Evolutionary conservation across 2,113 vertebrate species (phyloP), one percentile per base, ranked within the genome.

Genomic region (Hucho hucho): DNA sequence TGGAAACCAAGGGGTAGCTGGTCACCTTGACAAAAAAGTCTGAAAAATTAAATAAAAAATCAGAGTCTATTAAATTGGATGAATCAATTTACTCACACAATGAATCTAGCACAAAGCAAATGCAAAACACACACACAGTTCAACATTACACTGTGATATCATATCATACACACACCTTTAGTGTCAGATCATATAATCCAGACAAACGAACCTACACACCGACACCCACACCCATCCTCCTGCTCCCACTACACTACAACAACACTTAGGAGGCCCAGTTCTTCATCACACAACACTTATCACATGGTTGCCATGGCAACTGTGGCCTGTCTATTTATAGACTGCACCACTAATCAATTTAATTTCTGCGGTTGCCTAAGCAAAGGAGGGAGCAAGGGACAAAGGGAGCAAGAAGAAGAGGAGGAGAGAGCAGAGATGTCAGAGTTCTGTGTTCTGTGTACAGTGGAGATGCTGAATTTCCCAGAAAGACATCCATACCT

Each of bases 271-370:
- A 73, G 4, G 67, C 79, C 73, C 69, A 76, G 86, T 77, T 76
- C 83, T 83, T 87, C 80, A 83, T 81, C 82, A 85, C 79, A 83
- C 77, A 79, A 83, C 76, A 84, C 83, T 85, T 81, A 74, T 82
- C 73, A 72, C 70, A 74, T 32, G 69, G 86, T 87, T 85, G 73
- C 83, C 86, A 79, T 78, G 78, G 86, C 77, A 87, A 87, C 83
- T 72, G 2, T 11, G 65, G 72, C 75, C 77, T 73, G 61, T 85
- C 83, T 87, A 87, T 87, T 87, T 87, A 83, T 87, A 87, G 84
- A 81, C 86, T 64, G 83, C 76, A 81, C 83, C 76, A 87, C 86
- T 87, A 87, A 87, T 87, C 86, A 87, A 87, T 87, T 83, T 84
- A 82, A 85, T 84, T 85, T 87, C 83, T 87, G 79, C 81, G 68